These are phyloP conservation scores for Quadriops clusia DNA, from an alignment of 2,888 invertebrate genomes.

Conservation along the genomic window DNA sequence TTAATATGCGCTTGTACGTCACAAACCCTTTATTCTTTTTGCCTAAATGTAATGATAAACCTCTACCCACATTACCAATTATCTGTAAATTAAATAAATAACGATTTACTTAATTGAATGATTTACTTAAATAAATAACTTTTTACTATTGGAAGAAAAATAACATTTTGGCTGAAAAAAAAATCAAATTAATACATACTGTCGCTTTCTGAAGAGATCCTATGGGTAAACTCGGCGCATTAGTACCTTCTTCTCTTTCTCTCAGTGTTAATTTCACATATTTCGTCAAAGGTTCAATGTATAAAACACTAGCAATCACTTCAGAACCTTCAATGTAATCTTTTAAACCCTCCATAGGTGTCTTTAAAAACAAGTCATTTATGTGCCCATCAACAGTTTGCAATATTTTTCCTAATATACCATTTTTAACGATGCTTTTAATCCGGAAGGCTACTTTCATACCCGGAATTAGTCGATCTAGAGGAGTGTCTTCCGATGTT, in stretches of 20 bases:
- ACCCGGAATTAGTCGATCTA: conserved; percentile 38
- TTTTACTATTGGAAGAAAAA: conserved; percentile 4
- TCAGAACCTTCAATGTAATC: conserved; percentile 46
- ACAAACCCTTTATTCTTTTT: conserved; percentile 28
- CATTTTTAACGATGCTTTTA: neutral
- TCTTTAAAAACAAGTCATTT: conserved; percentile 6
- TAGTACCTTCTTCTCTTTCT: neutral
- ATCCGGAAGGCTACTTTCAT: conserved; percentile 19
- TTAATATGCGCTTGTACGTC: conserved; percentile 26
- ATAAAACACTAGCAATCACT: conserved; percentile 50
- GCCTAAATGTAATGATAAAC: conserved; percentile 25
- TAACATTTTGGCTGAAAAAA: conserved; percentile 18
- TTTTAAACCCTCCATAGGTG: conserved; percentile 35
- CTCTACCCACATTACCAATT: conserved; percentile 20
- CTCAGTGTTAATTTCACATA: conserved; percentile 47
- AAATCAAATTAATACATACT: conserved; percentile 30
- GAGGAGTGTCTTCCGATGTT: conserved; percentile 22
- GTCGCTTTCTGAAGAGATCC: conserved; percentile 42
- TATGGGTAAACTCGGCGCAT: conserved; percentile 1
- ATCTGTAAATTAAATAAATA: conserved; percentile 18
- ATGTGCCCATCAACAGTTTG: neutral
- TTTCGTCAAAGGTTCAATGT: conserved; percentile 56
- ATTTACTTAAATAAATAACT: neutral
- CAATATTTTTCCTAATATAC: neutral
- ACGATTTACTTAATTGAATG: neutral